phyloP scores from a whole-genome alignment of 2,113 vertebrate genomes.

The Plotosus lineatus region DNA sequence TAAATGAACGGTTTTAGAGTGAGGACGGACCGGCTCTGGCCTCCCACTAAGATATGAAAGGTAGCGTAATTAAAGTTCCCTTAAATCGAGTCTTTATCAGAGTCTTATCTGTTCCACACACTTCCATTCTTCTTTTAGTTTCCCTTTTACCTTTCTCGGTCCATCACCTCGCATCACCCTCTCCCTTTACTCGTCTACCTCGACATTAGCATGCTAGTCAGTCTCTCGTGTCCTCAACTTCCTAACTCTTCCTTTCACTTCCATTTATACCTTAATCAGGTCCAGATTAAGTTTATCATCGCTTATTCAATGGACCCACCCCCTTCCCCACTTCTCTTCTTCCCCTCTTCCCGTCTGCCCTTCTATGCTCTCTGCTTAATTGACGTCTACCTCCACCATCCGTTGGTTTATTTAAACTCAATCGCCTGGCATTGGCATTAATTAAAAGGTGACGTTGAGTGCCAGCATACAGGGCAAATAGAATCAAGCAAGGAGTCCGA shows the following conservation, averaged over 20 bases:
- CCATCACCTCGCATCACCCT: background rate
- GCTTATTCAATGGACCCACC: slow-evolving; percentile 48
- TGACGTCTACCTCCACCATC: slow-evolving; percentile 35
- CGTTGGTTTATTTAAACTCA: slow-evolving; percentile 40
- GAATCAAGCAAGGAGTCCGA: slow-evolving; percentile 50
- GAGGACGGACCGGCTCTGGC: slow-evolving; percentile 38
- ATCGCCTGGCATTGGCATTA: slow-evolving; percentile 22
- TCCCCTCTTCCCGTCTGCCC: too few species aligned
- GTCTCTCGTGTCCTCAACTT: slow-evolving; percentile 37
- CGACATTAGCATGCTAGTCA: slow-evolving; percentile 38
- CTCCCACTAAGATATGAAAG: slow-evolving; percentile 45
- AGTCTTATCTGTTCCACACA: slow-evolving; percentile 49
- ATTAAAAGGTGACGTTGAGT: slow-evolving; percentile 33
- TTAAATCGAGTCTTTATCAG: slow-evolving; percentile 54
- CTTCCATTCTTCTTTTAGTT: slow-evolving; percentile 7
- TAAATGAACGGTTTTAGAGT: slow-evolving; percentile 44
- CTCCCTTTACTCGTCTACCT: background rate
- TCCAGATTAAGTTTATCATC: slow-evolving; percentile 57
- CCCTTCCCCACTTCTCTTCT: too few species aligned
- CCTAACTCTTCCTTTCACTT: background rate
- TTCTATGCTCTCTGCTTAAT: slow-evolving; percentile 48
- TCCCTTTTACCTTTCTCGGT: slow-evolving; percentile 25
- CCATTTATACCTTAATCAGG: slow-evolving; percentile 58
- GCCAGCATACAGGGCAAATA: slow-evolving; percentile 52
- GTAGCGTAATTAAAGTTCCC: slow-evolving; percentile 52